phyloP scores from a whole-genome alignment of 2,888 invertebrate species.

The Argyra leucocephala region DNA sequence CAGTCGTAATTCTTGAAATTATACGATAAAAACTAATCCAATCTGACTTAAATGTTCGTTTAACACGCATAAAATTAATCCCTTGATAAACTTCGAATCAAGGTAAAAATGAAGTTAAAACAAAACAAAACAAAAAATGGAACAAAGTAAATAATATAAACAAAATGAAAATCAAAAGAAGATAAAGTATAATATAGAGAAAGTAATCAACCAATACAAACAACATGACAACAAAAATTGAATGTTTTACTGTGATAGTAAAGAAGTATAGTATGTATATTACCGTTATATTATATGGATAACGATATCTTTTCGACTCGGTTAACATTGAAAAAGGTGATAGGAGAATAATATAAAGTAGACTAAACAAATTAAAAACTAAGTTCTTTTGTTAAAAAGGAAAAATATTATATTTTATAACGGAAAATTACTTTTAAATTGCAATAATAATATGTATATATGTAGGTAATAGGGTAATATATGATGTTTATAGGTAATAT shows the following conservation, averaged over 20 bases:
- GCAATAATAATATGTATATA: too few species aligned
- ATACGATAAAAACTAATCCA: constrained; percentile 21
- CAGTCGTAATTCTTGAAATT: constrained; percentile 7
- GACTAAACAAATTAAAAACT: too few species aligned
- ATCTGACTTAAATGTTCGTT: constrained; percentile 21
- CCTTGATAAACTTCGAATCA: constrained; percentile 11
- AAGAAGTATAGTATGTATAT: too few species aligned
- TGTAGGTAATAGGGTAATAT: too few species aligned
- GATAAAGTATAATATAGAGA: background rate
- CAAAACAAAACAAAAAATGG: background rate
- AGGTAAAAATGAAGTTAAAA: constrained; percentile 1
- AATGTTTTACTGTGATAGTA: background rate
- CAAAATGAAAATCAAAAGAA: background rate
- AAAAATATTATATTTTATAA: too few species aligned
- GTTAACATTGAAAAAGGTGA: too few species aligned
- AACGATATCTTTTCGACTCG: background rate
- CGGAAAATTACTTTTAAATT: too few species aligned
- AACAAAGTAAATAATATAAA: background rate
- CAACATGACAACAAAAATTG: too few species aligned
- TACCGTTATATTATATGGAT: background rate
- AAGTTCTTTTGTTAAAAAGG: too few species aligned
- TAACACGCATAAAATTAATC: constrained; percentile 23
- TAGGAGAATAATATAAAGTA: background rate
- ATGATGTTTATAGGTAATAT: too few species aligned
- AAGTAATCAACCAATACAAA: background rate